Base-by-base conservation (phyloP, 2,888 invertebrate species). In the Cephus nigrinus region DNA sequence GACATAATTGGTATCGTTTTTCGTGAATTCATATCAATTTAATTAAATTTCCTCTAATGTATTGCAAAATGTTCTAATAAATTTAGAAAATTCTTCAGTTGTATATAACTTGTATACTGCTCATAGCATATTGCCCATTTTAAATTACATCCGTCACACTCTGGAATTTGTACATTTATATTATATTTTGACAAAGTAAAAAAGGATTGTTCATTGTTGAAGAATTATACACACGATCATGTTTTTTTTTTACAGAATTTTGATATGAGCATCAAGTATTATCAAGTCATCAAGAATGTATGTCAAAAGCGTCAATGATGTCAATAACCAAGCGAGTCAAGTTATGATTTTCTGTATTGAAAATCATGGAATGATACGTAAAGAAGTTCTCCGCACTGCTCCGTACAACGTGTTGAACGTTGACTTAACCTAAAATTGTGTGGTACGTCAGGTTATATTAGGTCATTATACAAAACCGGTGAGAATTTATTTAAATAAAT, bases 1-100 rank as follows among this genome's bases (percentile, higher is more conserved):
- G 84, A 78, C 33, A 83, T 80, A 31, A 83, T 78, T 5, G 88
- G 81, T 71, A 87, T 81, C 81, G 88, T 86, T 81, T 88, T 90
- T 82, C 86, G 85, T 30, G 85, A 82, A 80, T 82, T 88, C 89
- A 88, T 89, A 55, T 76, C 73, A 75, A 75, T 74, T 55, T 55
- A 55, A 23, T 9, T 15, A 55, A 71, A 23, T 23, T 23, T 55
- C 23, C 55, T 55, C 9, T 55, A 23, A 55, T 23, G 23, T 55
- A 23, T 23, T 55, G 55, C 55, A 55, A 55, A 15, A 23, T 55
- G 5, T 40, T 15, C 3, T 15, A 40, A 23, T 40, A 55, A 23
- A 55, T 55, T 9, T 15, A 55, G 1, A 55, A 55, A 55, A 55
- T 55, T 23, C 40, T 40, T 55, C 23, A 55, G 9, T 55, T 55